Evolutionary conservation across 2,113 vertebrate species (phyloP), one percentile per base, ranked within the genome.

Genomic region (Equus quagga): DNA sequence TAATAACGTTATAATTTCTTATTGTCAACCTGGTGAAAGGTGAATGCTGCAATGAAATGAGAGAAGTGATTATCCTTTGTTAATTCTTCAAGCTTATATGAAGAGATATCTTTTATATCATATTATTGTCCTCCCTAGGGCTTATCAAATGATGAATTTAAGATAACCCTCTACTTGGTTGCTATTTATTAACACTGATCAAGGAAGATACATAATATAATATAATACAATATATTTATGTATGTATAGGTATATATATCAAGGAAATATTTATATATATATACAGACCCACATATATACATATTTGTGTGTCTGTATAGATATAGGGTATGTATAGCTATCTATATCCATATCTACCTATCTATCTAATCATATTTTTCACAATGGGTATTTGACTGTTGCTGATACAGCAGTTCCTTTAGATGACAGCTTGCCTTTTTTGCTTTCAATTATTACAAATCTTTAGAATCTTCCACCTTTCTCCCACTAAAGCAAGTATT

Each of bases 81-180:
- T 97, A 94, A 93, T 96, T 97, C 78, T 91, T 46, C 51, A 94
- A 95, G 70, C 80, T n/a, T 73, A 96, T 87, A 81, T 90, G 80
- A 46, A 80, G 26, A 0, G 12, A 76, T 97, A 96, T 81, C 80
- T 96, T 96, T 93, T 96, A 46, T 23, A 96, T 93, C 90, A 90
- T 15, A 82, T 41, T 89, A 23, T 89, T 17, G 58, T 26, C 31
- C 18, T 93, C 70, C 81, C 58, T 83, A 73, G 64, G 6, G 41
- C 80, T 62, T 95, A 90, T 87, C 96, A 72, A 8, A 94, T 96
- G 89, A 96, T 87, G 58, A 81, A 84, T 98, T 98, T 95, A 72
- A 64, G 28, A 72, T 49, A 73, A 31, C 15, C 92, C 6, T 64
- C 76, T 58, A 96, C 95, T 91, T 96, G 91, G 44, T 81, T 62